phyloP scores from a whole-genome alignment of 2,113 vertebrate genomes.

The Glaucidium brasilianum region DNA sequence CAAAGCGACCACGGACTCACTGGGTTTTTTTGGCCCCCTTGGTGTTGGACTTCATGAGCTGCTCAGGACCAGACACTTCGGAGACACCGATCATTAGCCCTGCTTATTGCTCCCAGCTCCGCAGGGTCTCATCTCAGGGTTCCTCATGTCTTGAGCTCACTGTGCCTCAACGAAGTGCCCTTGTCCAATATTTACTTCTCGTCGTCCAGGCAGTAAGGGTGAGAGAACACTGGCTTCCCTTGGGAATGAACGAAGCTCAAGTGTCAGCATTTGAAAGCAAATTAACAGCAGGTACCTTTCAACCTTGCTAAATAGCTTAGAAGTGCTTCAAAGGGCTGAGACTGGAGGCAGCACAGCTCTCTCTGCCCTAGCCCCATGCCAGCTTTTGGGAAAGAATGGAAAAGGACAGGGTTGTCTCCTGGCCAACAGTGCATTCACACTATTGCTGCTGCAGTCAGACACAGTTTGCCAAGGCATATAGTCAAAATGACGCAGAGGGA shows the following conservation, averaged over 20 bases:
- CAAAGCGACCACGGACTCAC: background rate
- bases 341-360: background rate
- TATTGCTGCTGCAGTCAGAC: background rate
- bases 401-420: background rate
- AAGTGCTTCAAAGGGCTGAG: background rate
- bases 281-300: background rate
- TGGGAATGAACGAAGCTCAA: background rate
- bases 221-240: background rate
- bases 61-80: background rate
- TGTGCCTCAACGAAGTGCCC: background rate
- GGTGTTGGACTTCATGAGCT: background rate
- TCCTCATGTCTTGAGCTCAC: background rate
- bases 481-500: background rate
- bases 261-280: background rate
- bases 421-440: background rate
- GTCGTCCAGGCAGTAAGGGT: background rate
- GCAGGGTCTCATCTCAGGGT: slow-evolving; percentile 49
- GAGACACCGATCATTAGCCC: accelerated
- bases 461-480: slow-evolving; percentile 5
- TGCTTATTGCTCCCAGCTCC: background rate
- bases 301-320: background rate
- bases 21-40: background rate
- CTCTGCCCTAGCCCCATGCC: background rate
- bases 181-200: background rate
- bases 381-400: background rate